Evolutionary conservation across 2,113 vertebrate species (phyloP).

Genomic region (Ciconia boyciana): DNA sequence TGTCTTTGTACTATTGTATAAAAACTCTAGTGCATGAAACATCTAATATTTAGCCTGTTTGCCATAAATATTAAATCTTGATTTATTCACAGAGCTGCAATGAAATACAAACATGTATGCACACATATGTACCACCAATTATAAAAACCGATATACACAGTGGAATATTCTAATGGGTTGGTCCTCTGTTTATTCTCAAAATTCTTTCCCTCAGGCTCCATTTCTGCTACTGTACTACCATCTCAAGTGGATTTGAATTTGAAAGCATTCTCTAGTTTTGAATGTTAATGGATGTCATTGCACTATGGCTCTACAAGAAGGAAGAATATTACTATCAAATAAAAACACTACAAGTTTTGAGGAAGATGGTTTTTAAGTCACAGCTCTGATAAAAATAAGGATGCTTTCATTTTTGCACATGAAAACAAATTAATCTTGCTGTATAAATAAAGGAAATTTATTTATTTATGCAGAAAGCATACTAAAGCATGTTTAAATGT

Average conservation of each 20-base stretch:
- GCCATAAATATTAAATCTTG: neutral
- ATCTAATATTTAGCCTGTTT: neutral
- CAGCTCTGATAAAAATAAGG: slow-evolving; percentile 30
- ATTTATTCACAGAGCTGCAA: neutral
- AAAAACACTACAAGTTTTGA: slow-evolving; percentile 34
- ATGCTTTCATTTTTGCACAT: slow-evolving; percentile 18
- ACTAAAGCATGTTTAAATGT: slow-evolving; percentile 4
- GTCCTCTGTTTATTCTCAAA: slow-evolving; percentile 39
- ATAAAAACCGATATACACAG: neutral
- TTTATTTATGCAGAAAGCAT: neutral
- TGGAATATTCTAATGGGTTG: slow-evolving; percentile 13
- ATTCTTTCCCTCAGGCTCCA: slow-evolving; percentile 36
- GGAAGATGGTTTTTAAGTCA: slow-evolving; percentile 13
- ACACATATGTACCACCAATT: slow-evolving; percentile 9
- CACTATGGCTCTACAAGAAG: slow-evolving; percentile 36
- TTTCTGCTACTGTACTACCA: neutral
- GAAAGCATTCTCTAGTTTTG: slow-evolving; percentile 55
- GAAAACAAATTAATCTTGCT: slow-evolving; percentile 30
- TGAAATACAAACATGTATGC: slow-evolving; percentile 3
- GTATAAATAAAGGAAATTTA: slow-evolving; percentile 17
- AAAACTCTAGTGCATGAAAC: neutral
- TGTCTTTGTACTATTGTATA: neutral
- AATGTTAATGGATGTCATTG: slow-evolving; percentile 58
- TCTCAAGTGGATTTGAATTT: slow-evolving; percentile 59
- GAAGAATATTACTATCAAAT: slow-evolving; percentile 30